These are phyloP conservation scores for Semicossyphus pulcher DNA, from an alignment of 2,113 vertebrate genomes.

Conservation along the genomic window DNA sequence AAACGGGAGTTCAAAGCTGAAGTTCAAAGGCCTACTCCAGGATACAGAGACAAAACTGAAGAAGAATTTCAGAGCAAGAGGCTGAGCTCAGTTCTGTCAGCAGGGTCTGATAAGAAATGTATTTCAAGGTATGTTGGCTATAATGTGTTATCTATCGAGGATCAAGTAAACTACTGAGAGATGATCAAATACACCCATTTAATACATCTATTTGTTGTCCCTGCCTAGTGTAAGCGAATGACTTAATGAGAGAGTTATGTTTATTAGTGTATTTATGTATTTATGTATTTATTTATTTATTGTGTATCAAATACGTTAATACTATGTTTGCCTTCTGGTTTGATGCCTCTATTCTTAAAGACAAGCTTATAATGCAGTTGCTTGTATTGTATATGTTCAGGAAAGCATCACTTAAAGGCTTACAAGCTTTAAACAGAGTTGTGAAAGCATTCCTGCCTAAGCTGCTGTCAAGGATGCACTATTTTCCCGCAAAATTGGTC, in stretches of 20 bases:
- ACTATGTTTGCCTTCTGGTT: not conserved
- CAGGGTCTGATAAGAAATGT: conserved; percentile 9
- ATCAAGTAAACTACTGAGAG: no score
- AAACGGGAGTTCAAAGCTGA: conserved; percentile 48
- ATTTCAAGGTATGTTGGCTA: no score
- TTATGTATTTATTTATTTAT: no score
- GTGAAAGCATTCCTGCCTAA: not conserved
- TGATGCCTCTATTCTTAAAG: not conserved
- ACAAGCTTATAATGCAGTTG: not conserved
- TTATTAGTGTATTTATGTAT: no score
- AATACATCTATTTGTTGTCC: no score
- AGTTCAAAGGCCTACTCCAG: conserved; percentile 47
- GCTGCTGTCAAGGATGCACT: not conserved
- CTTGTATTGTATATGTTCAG: not conserved
- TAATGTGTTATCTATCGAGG: no score
- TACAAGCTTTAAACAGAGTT: not conserved
- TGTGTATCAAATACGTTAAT: not conserved
- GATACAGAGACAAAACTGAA: conserved; percentile 45
- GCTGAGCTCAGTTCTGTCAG: not conserved
- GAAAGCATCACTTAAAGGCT: not conserved
- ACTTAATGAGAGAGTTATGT: no score
- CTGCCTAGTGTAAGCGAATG: no score
- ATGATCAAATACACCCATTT: no score
- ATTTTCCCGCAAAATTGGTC: not conserved
- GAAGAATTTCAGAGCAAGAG: conserved; percentile 16